phyloP scores from a whole-genome alignment of 2,797 vertebrate genomes.

The Bucorvus abyssinicus region DNA sequence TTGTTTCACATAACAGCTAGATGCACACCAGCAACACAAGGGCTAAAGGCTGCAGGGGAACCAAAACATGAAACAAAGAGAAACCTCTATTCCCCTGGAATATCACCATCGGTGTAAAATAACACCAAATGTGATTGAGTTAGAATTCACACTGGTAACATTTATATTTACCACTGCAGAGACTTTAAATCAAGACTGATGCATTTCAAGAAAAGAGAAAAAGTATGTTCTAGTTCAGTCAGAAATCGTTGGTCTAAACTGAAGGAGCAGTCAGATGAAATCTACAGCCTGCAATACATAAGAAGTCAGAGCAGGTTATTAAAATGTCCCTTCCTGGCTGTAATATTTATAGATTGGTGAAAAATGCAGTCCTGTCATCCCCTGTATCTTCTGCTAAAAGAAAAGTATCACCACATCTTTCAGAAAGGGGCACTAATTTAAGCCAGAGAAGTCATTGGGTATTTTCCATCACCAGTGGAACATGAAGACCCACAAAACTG shows the following conservation, averaged over 20 bases:
- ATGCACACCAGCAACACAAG: not conserved
- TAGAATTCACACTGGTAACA: not conserved
- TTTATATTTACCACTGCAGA: not conserved
- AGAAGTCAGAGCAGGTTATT: constrained; percentile 22
- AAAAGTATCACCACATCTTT: not conserved
- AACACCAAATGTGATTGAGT: not conserved
- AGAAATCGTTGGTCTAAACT: constrained; percentile 2
- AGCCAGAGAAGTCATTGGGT: not conserved
- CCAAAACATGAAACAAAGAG: not conserved
- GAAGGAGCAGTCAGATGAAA: not conserved
- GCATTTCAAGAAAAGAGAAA: not conserved
- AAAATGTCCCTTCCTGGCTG: constrained; percentile 1
- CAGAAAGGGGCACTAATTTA: not conserved
- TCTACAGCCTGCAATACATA: not conserved
- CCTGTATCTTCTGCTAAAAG: not conserved
- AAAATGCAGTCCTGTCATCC: not conserved
- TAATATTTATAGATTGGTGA: constrained; percentile 21
- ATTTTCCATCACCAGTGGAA: not conserved
- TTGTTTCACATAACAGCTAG: not conserved
- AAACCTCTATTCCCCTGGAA: not conserved
- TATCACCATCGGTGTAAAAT: not conserved
- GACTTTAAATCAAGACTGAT: not conserved
- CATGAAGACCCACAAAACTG: not conserved
- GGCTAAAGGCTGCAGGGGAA: not conserved
- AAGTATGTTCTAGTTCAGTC: not conserved